phyloP scores from a whole-genome alignment of 2,888 invertebrate species.

The Sialis fuliginosa region DNA sequence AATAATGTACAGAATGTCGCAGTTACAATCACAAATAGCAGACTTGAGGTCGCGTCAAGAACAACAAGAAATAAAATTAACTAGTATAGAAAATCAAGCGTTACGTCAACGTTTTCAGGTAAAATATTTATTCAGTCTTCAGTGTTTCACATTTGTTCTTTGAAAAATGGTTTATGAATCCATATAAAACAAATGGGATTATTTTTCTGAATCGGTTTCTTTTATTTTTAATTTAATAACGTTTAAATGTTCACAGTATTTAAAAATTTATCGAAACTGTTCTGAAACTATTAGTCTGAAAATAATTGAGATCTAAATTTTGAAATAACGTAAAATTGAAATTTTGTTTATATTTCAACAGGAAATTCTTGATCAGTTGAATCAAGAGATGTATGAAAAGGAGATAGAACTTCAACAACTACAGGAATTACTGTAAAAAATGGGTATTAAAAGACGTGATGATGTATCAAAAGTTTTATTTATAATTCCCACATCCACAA shows the following conservation, averaged over 20 bases:
- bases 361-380: slow-evolving; percentile 58
- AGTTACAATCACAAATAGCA: slow-evolving; percentile 53
- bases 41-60: slow-evolving; percentile 56
- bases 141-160: slow-evolving; percentile 6
- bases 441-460: neutral
- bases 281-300: too few species aligned
- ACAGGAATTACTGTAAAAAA: slow-evolving; percentile 20
- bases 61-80: slow-evolving; percentile 67
- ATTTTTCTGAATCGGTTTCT: too few species aligned
- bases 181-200: too few species aligned
- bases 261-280: too few species aligned
- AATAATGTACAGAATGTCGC: slow-evolving; percentile 45
- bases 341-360: slow-evolving; percentile 20
- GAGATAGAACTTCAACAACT: slow-evolving; percentile 41
- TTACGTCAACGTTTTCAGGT: slow-evolving; percentile 52
- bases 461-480: neutral
- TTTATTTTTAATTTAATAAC: too few species aligned
- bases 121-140: slow-evolving; percentile 5
- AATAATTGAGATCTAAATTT: too few species aligned
- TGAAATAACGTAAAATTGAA: too few species aligned
- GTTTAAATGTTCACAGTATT: too few species aligned
- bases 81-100: slow-evolving; percentile 70
- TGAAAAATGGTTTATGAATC: too few species aligned
- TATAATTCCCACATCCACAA: neutral
- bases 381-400: slow-evolving; percentile 62